Percentiles rank a stretch among this genome's conserved stretches.
Evolutionary conservation across 2,888 invertebrate genomes (phyloP).

Genomic region (Bursaphelenchus okinawaensis): DNA sequence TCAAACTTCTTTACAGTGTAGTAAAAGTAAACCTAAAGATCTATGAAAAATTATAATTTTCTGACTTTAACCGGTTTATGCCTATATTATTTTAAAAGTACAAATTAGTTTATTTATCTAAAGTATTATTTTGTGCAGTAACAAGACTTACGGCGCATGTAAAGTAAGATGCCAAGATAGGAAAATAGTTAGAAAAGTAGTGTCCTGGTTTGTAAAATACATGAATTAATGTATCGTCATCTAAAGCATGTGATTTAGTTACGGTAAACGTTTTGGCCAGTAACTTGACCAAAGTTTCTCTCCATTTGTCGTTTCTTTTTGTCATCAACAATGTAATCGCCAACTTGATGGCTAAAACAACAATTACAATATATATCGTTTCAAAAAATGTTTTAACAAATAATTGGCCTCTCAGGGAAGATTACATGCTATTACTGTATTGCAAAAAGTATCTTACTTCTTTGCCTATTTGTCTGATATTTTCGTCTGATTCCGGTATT

Average conservation of each 20-base stretch:
- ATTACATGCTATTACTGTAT: no score
- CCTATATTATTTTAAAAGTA: neutral
- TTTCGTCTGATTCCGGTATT: constrained; percentile 43
- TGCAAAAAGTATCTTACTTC: constrained; percentile 32
- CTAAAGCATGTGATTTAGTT: constrained; percentile 31
- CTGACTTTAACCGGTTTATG: no score
- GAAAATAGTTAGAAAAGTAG: constrained; percentile 47
- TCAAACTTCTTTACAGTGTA: constrained; percentile 74
- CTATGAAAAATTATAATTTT: constrained; percentile 14
- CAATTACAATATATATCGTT: no score
- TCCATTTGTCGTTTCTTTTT: constrained; percentile 19
- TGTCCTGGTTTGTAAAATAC: constrained; percentile 49
- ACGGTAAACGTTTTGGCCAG: constrained; percentile 22
- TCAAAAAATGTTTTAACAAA: no score
- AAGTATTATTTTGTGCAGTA: neutral
- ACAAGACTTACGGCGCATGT: constrained; percentile 35
- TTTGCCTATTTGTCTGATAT: constrained; percentile 47
- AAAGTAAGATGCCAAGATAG: constrained; percentile 39
- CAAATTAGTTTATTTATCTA: neutral
- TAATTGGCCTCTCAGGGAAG: no score
- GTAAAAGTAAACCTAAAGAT: constrained; percentile 50
- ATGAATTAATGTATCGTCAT: constrained; percentile 45
- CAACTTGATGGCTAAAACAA: constrained; percentile 41
- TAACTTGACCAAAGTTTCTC: constrained; percentile 11
- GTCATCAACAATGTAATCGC: constrained; percentile 36